A percentile compares a stretch with the other conserved stretches of the same genome.
phyloP scores from a whole-genome alignment of 2,888 invertebrate genomes.

The Eupeodes latifasciatus region DNA sequence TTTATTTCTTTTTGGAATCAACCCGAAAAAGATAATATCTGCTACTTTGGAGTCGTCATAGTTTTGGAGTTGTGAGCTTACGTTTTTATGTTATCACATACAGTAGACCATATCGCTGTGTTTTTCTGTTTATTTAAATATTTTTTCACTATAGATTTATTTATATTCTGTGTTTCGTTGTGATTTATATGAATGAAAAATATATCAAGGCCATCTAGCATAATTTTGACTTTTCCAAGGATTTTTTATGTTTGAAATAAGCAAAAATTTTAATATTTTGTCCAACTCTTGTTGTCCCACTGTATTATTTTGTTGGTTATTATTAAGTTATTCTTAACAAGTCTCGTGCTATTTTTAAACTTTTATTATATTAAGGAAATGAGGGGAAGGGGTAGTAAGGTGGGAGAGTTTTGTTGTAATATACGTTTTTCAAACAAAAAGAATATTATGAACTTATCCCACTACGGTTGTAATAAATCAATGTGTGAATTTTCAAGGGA shows the following conservation, averaged over 20 bases:
- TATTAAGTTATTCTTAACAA: constrained; percentile 8
- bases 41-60: not conserved
- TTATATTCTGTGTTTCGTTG: too few species aligned
- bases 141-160: too few species aligned
- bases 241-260: too few species aligned
- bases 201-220: too few species aligned
- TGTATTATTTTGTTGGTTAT: not conserved
- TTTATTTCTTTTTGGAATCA: constrained; percentile 41
- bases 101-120: not conserved
- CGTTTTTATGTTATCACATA: not conserved
- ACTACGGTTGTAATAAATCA: constrained; percentile 9
- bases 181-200: too few species aligned
- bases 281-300: not conserved
- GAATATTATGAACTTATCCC: not conserved
- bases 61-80: constrained; percentile 26
- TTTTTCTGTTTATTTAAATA: too few species aligned
- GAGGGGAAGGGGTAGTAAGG: not conserved
- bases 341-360: not conserved
- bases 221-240: too few species aligned
- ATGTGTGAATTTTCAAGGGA: constrained; percentile 27
- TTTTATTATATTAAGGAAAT: not conserved
- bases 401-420: not conserved
- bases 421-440: not conserved
- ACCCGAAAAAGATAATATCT: constrained; percentile 41
- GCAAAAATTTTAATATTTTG: not conserved